Conservation (phyloP, 2,888 invertebrate species). For the Heliconius ismenius region DNA sequence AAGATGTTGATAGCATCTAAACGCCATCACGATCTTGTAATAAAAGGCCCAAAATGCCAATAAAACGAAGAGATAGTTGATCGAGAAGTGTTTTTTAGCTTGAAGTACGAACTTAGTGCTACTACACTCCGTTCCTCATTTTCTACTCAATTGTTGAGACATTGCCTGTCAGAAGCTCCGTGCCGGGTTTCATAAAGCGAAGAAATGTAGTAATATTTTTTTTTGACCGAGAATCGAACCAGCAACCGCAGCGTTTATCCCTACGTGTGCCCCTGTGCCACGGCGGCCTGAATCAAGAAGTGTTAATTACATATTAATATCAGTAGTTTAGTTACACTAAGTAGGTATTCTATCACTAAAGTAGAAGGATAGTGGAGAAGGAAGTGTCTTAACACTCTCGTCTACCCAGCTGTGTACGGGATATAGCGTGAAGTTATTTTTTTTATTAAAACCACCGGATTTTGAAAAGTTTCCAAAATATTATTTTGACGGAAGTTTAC, state of each 20-base stretch:
- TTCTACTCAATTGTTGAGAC: background rate
- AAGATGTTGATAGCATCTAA: conserved; percentile 68
- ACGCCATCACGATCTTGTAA: conserved; percentile 70
- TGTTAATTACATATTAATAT: background rate
- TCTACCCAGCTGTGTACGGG: too few relatives aligned
- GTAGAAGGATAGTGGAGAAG: too few relatives aligned
- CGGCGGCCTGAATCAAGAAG: conserved; percentile 20
- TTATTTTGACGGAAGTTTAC: conserved; percentile 58
- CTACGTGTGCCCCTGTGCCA: too few relatives aligned
- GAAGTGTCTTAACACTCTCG: too few relatives aligned
- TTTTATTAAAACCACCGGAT: conserved; percentile 31
- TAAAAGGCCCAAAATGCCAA: conserved; percentile 70
- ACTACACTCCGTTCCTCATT: background rate
- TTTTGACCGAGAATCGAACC: too few relatives aligned
- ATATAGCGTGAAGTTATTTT: too few relatives aligned
- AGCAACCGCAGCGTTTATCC: too few relatives aligned
- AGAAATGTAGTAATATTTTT: background rate
- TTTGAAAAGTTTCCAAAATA: conserved; percentile 44
- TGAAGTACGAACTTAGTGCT: background rate
- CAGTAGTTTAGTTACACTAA: too few relatives aligned
- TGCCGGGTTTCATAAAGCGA: background rate
- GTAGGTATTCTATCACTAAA: too few relatives aligned
- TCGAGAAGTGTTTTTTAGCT: conserved; percentile 38
- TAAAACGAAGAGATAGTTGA: conserved; percentile 46
- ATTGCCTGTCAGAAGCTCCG: background rate